A percentile compares a stretch with the other conserved stretches of the same genome.
phyloP scores from a whole-genome alignment of 2,888 invertebrate species.

The Automeris io region DNA sequence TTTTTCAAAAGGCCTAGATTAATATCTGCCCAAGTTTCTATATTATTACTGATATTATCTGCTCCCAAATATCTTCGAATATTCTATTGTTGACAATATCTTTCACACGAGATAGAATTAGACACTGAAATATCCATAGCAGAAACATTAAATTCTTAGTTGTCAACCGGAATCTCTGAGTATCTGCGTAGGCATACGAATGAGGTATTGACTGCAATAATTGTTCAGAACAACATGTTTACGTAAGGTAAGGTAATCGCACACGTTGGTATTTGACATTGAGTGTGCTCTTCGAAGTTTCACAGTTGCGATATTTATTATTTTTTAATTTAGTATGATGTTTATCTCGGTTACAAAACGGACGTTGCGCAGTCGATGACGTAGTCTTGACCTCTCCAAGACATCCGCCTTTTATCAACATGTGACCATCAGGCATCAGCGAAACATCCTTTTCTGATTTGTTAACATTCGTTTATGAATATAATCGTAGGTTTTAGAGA shows the following conservation, averaged over 20 bases:
- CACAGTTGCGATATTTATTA: slow-evolving; percentile 8
- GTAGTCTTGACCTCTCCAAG: slow-evolving; percentile 15
- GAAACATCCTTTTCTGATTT: slow-evolving; percentile 11
- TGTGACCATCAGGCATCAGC: slow-evolving; percentile 8
- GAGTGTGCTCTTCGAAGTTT: slow-evolving; percentile 9
- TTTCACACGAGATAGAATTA: neutral
- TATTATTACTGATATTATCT: no score
- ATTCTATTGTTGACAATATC: neutral
- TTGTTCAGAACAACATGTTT: slow-evolving; percentile 27
- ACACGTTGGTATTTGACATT: slow-evolving; percentile 15
- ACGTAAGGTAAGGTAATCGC: slow-evolving; percentile 21
- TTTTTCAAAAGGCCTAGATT: no score
- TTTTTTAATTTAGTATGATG: slow-evolving; percentile 6
- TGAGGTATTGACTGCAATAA: slow-evolving; percentile 31
- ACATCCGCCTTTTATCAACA: slow-evolving; percentile 16
- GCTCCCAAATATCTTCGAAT: no score
- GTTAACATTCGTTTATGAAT: slow-evolving; percentile 12
- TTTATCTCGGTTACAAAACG: slow-evolving; percentile 9
- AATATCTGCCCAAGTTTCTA: no score
- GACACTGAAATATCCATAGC: slow-evolving; percentile 32
- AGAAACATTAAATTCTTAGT: slow-evolving; percentile 50
- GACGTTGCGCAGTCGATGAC: slow-evolving; percentile 13
- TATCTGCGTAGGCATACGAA: slow-evolving; percentile 45
- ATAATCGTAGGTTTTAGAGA: neutral
- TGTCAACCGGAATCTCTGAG: slow-evolving; percentile 59